Evolutionary conservation across 2,797 vertebrate genomes (phyloP), one percentile per base, ranked within the genome.

Genomic region (Oryzias dopingdopingensis): DNA sequence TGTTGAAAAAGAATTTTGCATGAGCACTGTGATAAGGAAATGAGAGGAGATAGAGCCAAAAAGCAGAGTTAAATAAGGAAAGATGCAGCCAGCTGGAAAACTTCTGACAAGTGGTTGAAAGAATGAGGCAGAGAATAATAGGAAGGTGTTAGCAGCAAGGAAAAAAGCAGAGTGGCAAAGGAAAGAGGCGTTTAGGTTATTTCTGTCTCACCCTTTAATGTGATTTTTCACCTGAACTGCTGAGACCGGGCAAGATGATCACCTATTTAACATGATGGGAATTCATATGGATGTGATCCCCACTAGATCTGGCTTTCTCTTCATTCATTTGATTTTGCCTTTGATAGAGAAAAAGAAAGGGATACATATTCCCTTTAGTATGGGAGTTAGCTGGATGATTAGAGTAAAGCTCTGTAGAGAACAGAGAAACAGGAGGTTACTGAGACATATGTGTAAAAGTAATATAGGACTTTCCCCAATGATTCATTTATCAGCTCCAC

Each of bases 261-360:
- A 76, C 74, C 74, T 75, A 78, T 85, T 87, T 76, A 79, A 72
- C 76, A 82, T 81, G 77, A 85, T 84, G 78, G 79, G 80, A 87
- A 83, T 85, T 64, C 74, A 68, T 70, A 62, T 67, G 62, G 69
- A 64, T 65, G 47, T 20, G 26, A 66, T 74, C 66, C 80, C 76
- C 75, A 66, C 2, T n/a, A 66, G 78, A 77, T 63, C 40, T 26
- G 56, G 1, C 55, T 64, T 62, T 47, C 62, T 76, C 76, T 81
- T 55, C 49, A 49, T 57, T 57, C 26, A 42, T 79, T 72, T 85
- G 81, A 88, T 88, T 83, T 78, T 42, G 65, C 57, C 49, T 86
- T 78, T 74, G 79, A 86, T 79, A 72, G 61, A 56, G 63, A 70
- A 50, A 72, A 52, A 65, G 55, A 47, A 23, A 24, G 14, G 5